Evolutionary conservation across 2,888 invertebrate species (phyloP).

Genomic region (Leuctra nigra): DNA sequence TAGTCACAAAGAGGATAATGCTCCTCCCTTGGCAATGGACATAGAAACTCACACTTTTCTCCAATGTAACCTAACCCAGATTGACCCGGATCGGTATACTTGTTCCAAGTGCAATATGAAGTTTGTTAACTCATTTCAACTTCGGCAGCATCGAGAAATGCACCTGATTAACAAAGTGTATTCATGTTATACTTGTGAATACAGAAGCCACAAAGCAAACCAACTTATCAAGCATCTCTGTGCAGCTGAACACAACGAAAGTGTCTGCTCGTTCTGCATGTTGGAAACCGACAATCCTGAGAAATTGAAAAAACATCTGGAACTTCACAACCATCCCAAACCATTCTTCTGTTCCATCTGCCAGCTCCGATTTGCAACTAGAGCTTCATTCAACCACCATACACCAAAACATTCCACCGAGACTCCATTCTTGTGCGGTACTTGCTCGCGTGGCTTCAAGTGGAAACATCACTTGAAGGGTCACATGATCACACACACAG

Average conservation of each 20-base stretch:
- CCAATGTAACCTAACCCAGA: neutral
- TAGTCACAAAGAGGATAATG: neutral
- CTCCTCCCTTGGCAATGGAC: neutral
- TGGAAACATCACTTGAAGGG: slow-evolving; percentile 52
- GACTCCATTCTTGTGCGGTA: slow-evolving; percentile 46
- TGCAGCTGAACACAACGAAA: slow-evolving; percentile 30
- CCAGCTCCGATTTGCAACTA: slow-evolving; percentile 44
- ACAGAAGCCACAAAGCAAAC: slow-evolving; percentile 41
- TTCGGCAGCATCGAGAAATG: slow-evolving; percentile 22
- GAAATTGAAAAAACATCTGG: slow-evolving; percentile 39
- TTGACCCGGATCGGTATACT: neutral
- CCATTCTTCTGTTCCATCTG: slow-evolving; percentile 49
- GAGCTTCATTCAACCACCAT: slow-evolving; percentile 44
- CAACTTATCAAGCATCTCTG: slow-evolving; percentile 34
- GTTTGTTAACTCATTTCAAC: slow-evolving; percentile 17
- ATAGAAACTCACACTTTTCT: too few relatives aligned
- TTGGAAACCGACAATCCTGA: slow-evolving; percentile 34
- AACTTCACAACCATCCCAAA: slow-evolving; percentile 41
- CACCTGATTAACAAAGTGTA: slow-evolving; percentile 43
- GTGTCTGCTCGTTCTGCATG: slow-evolving; percentile 39
- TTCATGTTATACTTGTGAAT: slow-evolving; percentile 40
- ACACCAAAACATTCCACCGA: slow-evolving; percentile 48
- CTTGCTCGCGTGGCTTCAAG: slow-evolving; percentile 48
- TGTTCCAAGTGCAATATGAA: slow-evolving; percentile 22
- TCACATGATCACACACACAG: slow-evolving; percentile 46